Conservation (phyloP, 2,113 vertebrate genomes). For the Notarius quadriscutis region DNA sequence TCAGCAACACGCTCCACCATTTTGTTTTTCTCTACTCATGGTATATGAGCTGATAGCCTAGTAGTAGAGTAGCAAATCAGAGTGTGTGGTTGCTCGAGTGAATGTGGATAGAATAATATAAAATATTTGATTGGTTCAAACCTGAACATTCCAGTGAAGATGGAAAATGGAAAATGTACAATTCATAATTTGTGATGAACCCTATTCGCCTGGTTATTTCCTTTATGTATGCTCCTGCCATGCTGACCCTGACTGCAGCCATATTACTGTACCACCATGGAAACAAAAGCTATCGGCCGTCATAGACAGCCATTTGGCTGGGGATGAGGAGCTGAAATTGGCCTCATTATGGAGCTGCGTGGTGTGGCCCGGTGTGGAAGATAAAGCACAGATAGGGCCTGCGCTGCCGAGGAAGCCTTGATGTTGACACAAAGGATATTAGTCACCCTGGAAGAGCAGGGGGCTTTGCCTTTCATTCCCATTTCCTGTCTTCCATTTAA, state of each 20-base stretch:
- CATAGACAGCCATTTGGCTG: conserved; percentile 66
- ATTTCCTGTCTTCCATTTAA: conserved; percentile 69
- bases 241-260: not conserved
- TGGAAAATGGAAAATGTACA: not conserved
- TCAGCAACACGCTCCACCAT: no score
- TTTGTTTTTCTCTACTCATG: no score
- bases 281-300: conserved; percentile 43
- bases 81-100: no score
- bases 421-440: conserved; percentile 78
- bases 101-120: not conserved
- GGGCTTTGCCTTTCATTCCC: conserved; percentile 65
- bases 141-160: not conserved
- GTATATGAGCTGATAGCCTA: no score
- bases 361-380: conserved; percentile 62
- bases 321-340: conserved; percentile 77
- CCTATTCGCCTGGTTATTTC: not conserved
- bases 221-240: not conserved
- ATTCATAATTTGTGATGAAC: not conserved
- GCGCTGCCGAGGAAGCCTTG: conserved; percentile 61
- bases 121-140: not conserved
- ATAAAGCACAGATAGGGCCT: conserved; percentile 76
- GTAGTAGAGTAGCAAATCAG: no score
- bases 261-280: conserved; percentile 13
- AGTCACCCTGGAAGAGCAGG: conserved; percentile 65
- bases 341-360: conserved; percentile 67